Base-by-base conservation (phyloP, 92 coral and sea anemone species). In the Virgularia gustaviana region DNA sequence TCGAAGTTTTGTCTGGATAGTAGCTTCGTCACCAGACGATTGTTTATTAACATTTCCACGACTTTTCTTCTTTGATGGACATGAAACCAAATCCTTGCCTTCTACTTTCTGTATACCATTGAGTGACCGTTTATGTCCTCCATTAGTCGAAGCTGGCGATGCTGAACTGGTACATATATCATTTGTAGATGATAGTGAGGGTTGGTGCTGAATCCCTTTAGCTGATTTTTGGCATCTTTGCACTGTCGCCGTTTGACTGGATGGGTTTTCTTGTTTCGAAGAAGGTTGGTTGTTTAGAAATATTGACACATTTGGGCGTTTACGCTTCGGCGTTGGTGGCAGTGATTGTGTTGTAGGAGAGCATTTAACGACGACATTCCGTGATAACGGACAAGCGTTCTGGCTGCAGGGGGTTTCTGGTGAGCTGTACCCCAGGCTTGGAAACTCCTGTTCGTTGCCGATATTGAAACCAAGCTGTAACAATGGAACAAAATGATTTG, bases 401-500 rank as follows among this genome's bases (percentile, higher is more conserved):
- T 16, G 56, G 13, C 18, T 51, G 22, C 1, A 32, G 27, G 22
- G 57, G 10, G 57, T 51, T 51, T n/a, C 28, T 8, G 28, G 18
- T 2, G 24, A 16, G 22, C 15, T 9, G 19, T 27, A 20, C 4
- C 10, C 57, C 5, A 51, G 24, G 27, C 28, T 51, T 0, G 67
- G 67, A 16, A 60, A 60, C 6, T 60, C 67, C 20, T 36, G 13
- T n/a, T 30, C 67, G 36, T 11, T 33, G 5, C 0, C 36, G 11
- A 60, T 0, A n/a, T 32, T 18, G 67, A 31, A 60, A 60, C 19
- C 67, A 22, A 9, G 10, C 2, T 62, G 19, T 20, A 60, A 13
- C 36, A 71, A 57, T 15, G 84, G 84, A 9, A 44, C 75, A 57
- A 80, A 75, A 59, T 80, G 83, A 42, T 80, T 84, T 13, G 85